These are phyloP conservation scores for Peromyscus attwateri DNA, from an alignment of 2,797 vertebrate genomes.

Conservation along the genomic window DNA sequence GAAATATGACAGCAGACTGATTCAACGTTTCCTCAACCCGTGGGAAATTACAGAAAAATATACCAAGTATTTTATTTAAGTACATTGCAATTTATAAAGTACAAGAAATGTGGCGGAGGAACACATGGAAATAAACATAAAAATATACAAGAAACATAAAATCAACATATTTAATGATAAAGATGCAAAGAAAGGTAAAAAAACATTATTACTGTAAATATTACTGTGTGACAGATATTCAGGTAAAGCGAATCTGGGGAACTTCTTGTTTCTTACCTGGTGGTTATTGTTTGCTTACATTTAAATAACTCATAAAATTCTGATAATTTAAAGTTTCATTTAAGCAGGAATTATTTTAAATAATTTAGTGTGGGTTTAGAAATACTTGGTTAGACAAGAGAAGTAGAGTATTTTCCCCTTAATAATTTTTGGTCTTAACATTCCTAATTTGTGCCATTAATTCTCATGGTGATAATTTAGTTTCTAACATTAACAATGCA, in stretches of 20 bases:
- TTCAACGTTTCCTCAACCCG: no score
- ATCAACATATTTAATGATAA: background rate
- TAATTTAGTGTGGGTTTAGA: background rate
- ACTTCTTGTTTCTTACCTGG: background rate
- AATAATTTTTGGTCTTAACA: background rate
- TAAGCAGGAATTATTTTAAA: conserved; percentile 5
- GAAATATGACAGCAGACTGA: background rate
- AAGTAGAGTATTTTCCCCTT: background rate
- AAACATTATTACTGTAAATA: background rate
- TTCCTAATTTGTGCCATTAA: background rate
- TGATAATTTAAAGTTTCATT: background rate
- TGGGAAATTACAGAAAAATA: background rate
- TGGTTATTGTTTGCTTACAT: background rate
- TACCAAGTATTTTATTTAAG: background rate
- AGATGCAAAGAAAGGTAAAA: background rate
- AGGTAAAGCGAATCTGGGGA: background rate
- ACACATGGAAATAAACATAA: background rate
- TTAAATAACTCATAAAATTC: background rate
- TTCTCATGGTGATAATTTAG: background rate
- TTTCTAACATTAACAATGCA: background rate
- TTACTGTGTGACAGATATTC: background rate
- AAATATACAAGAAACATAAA: background rate
- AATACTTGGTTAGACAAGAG: background rate
- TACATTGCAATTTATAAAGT: background rate
- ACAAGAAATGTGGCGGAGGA: background rate